phyloP scores from a whole-genome alignment of 2,888 invertebrate genomes.

The Augiades crinisus region DNA sequence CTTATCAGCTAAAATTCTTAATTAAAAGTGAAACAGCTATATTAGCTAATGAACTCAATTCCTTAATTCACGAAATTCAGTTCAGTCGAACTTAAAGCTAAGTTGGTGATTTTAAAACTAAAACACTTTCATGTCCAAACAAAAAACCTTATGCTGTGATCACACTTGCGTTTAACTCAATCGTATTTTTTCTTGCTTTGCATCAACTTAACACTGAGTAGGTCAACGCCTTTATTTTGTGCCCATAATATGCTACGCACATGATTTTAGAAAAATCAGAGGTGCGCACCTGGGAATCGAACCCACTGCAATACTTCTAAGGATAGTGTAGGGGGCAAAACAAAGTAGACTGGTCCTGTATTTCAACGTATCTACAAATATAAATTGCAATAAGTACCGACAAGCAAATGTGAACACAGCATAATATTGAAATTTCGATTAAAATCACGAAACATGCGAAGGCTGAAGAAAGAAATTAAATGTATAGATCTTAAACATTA shows the following conservation, averaged over 20 bases:
- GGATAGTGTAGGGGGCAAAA: no score
- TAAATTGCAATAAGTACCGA: no score
- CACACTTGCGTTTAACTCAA: not conserved
- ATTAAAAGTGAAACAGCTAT: not conserved
- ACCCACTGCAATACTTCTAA: no score
- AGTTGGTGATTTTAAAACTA: not conserved
- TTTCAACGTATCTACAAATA: no score
- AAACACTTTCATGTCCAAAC: not conserved
- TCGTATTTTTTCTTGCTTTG: no score
- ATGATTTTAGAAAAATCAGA: no score
- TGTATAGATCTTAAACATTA: not conserved
- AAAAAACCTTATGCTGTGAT: not conserved
- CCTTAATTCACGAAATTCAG: no score
- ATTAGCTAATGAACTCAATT: not conserved
- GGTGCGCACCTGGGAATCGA: no score
- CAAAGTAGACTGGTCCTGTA: no score
- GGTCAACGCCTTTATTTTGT: no score
- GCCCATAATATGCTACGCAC: no score
- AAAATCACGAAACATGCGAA: not conserved
- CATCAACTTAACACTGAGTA: no score
- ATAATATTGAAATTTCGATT: not conserved
- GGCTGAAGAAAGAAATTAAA: not conserved
- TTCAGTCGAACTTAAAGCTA: not conserved
- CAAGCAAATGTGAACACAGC: not conserved
- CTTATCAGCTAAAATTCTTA: constrained; percentile 1